Conservation (phyloP, 2,888 invertebrate genomes). For the Meghimatium bilineatum region DNA sequence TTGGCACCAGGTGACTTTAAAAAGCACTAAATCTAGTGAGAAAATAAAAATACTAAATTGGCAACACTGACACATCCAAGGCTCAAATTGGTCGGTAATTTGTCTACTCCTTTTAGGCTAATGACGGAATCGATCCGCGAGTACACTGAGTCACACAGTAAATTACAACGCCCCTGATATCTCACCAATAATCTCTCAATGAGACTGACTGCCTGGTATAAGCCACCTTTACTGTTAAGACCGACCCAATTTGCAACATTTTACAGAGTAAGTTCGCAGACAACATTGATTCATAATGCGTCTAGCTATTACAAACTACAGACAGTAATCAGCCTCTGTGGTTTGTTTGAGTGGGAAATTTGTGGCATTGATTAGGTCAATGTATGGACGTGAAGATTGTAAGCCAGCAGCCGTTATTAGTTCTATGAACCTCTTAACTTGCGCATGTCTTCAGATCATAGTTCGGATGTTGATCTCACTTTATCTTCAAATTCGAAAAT, state of each 20-base stretch:
- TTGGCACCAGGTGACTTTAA: too few relatives aligned
- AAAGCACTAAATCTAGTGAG: too few relatives aligned
- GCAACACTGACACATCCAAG: too few relatives aligned
- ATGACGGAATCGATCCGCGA: neutral
- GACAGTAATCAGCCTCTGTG: neutral
- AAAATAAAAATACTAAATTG: too few relatives aligned
- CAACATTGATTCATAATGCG: neutral
- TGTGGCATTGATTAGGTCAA: neutral
- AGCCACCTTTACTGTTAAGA: neutral
- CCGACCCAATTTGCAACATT: neutral
- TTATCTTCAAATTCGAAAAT: too few relatives aligned
- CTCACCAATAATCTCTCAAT: neutral
- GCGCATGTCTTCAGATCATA: too few relatives aligned
- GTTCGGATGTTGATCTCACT: too few relatives aligned
- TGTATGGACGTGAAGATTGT: neutral
- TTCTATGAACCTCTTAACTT: too few relatives aligned
- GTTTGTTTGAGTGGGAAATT: neutral
- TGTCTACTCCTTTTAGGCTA: neutral
- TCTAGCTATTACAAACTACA: neutral
- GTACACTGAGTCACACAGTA: neutral
- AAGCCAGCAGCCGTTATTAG: too few relatives aligned
- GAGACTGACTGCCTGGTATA: neutral
- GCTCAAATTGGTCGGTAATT: too few relatives aligned
- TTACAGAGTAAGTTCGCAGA: neutral
- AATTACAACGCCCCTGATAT: too few relatives aligned